Percentiles rank a stretch among this genome's conserved stretches.
These are phyloP conservation scores for Australoheros scitulus DNA, from an alignment of 2,113 vertebrate genomes.

Conservation along the genomic window DNA sequence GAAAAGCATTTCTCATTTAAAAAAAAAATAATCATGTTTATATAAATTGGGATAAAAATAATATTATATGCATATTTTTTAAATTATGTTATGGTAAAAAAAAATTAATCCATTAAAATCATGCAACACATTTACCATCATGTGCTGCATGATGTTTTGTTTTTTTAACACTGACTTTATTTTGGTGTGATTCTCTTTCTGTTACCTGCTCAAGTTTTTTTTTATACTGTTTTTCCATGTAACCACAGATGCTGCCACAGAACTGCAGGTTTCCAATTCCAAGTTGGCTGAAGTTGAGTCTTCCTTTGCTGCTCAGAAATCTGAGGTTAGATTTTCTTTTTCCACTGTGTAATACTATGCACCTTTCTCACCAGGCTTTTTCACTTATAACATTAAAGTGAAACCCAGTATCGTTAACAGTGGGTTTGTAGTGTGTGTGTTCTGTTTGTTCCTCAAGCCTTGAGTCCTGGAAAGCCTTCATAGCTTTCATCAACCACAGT, in stretches of 20 bases:
- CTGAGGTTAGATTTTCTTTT: constrained; percentile 83
- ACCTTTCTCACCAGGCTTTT: background rate
- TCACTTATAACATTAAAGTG: background rate
- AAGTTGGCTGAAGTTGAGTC: constrained; percentile 86
- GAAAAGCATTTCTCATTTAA: background rate
- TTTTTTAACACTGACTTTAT: constrained; percentile 2
- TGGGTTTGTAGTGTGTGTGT: background rate
- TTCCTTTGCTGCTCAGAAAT: constrained; percentile 83
- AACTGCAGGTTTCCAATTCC: constrained; percentile 85
- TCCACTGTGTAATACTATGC: background rate
- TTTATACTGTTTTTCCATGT: constrained; percentile 18
- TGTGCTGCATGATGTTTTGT: background rate
- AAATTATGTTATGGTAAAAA: background rate
- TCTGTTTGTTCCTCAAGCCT: background rate
- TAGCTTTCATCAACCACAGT: background rate
- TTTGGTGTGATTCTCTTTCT: background rate
- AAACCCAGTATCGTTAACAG: background rate
- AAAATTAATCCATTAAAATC: background rate
- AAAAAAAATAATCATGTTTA: background rate
- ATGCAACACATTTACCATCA: background rate
- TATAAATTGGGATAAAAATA: background rate
- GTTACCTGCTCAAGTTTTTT: background rate
- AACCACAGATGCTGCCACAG: constrained; percentile 82
- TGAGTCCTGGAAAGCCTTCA: background rate
- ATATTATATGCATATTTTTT: background rate